Evolutionary conservation across 2,113 vertebrate genomes (phyloP).

Genomic region (Elephantulus edwardii): DNA sequence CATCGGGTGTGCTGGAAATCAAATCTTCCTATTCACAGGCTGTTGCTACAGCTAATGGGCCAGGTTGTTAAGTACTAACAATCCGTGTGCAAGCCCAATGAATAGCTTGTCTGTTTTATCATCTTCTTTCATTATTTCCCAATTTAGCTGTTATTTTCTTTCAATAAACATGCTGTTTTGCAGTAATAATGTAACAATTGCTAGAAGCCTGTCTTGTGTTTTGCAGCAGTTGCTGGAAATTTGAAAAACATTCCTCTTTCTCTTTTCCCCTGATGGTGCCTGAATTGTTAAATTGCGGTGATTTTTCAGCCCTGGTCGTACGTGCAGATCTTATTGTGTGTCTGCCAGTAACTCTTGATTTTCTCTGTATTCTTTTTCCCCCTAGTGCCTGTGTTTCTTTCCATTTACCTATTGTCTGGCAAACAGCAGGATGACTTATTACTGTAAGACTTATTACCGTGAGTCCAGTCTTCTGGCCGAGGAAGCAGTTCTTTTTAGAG

Average conservation of each 20-base stretch:
- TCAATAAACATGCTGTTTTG: not conserved
- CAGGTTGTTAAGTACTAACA: not conserved
- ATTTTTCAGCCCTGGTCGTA: conserved; percentile 11
- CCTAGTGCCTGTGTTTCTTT: accelerated
- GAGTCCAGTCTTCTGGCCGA: conserved; percentile 8
- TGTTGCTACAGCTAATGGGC: not conserved
- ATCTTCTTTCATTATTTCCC: conserved; percentile 17
- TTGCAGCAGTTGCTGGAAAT: not conserved
- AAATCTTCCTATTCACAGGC: not conserved
- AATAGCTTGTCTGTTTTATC: not conserved
- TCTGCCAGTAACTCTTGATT: not conserved
- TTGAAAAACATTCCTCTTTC: not conserved
- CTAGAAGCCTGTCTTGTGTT: not conserved
- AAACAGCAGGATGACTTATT: accelerated
- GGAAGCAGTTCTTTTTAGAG: conserved; percentile 14
- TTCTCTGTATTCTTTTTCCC: not conserved
- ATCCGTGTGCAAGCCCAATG: not conserved
- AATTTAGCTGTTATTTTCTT: conserved; percentile 14
- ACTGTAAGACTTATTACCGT: accelerated
- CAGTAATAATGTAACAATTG: not conserved
- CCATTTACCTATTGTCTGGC: not conserved
- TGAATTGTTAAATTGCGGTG: conserved; percentile 21
- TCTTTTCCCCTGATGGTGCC: not conserved
- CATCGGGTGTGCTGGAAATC: not conserved
- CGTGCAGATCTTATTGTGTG: not conserved